Evolutionary conservation across 2,113 vertebrate genomes (phyloP), one percentile per base, ranked within the genome.

Genomic region (Bubo blakistoni): DNA sequence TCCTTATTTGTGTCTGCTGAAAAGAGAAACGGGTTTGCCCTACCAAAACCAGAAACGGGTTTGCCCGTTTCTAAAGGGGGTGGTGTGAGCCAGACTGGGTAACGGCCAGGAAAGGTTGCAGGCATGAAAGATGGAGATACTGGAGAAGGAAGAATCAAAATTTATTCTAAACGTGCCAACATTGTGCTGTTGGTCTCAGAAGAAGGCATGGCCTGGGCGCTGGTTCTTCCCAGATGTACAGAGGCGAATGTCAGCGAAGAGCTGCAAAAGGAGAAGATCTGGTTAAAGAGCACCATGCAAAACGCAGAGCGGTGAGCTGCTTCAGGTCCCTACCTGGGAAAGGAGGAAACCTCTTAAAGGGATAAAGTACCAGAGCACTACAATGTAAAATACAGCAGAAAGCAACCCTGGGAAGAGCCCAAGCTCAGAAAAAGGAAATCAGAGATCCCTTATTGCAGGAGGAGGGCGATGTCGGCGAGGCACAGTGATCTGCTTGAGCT

Each of bases 221-320:
- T 0, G 7, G 32, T 2, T 21, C 61, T 71, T 67, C 58, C 38
- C 65, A 36, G 26, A 42, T 0, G 7, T 11, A 13, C 7, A 12
- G 65, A 46, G 47, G 24, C 3, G 19, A 77, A 27, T 3, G 18
- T 25, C 69, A 65, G 54, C 4, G 2, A 61, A 83, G 87, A 83
- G 34, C 71, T 79, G 71, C 14, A 21, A n/a, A 67, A 61, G 51
- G 46, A 66, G 69, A 57, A 84, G 44, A 15, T 71, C 20, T 52
- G 62, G 62, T 44, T 46, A n/a, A 73, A 62, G 40, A 58, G 22
- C 3, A 12, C 6, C 5, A 26, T 6, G 36, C 36, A 1, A 58
- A 76, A 27, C 0, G 8, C 27, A 16, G 24, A 44, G 65, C 6
- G 7, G 36, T 27, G 79, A 85, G 42, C 44, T 57, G 46, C 20